phyloP scores from a whole-genome alignment of 1,140 invertebrate species.

The Diplogasteroides magnus region DNA sequence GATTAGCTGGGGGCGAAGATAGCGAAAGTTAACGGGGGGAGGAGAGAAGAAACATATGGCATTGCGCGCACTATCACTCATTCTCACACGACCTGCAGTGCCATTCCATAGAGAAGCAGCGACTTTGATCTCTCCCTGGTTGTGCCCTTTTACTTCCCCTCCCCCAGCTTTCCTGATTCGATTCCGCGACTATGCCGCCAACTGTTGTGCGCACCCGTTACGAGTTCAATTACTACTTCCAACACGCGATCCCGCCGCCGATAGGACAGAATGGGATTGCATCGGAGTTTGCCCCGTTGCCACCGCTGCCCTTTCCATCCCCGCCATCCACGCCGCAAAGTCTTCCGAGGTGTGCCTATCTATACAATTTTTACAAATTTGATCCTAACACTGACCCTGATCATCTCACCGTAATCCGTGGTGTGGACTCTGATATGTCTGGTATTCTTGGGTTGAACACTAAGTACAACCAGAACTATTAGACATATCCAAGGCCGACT shows the following conservation, averaged over 20 bases:
- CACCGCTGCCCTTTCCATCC: no score
- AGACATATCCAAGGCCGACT: not conserved
- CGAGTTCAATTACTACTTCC: not conserved
- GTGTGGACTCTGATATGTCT: conserved; percentile 1
- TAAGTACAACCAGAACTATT: not conserved
- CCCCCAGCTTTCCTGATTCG: no score
- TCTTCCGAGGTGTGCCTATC: not conserved
- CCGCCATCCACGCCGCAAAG: not conserved
- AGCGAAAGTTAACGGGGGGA: no score
- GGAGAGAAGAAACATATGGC: no score
- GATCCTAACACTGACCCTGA: not conserved
- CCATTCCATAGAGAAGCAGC: no score
- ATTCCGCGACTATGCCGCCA: not conserved
- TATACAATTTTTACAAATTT: not conserved
- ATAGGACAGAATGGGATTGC: no score
- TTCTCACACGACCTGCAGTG: no score
- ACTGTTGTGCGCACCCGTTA: not conserved
- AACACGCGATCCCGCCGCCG: no score
- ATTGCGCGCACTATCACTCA: no score
- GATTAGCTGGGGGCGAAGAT: no score
- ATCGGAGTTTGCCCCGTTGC: not conserved
- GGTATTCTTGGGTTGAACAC: not conserved
- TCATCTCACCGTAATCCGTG: not conserved
- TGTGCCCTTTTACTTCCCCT: no score
- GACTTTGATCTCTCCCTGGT: no score